Base-by-base conservation (phyloP, 2,888 invertebrate species). In the Scrobipalpa atriplicella region DNA sequence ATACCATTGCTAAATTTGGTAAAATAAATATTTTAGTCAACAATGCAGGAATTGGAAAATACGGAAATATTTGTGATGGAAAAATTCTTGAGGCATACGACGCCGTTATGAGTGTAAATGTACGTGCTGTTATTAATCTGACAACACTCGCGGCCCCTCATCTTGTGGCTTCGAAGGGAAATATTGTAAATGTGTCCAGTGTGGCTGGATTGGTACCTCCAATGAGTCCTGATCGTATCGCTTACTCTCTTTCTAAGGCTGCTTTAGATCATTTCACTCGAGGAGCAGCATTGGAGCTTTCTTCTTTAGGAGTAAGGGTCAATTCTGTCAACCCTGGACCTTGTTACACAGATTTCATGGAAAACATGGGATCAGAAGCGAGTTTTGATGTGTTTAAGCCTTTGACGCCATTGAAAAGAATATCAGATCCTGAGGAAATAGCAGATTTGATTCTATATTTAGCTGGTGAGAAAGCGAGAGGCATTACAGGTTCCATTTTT, bases 281-380 rank as follows among this genome's bases (percentile, higher is more conserved):
- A 71, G 95, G 95, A 75, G 85, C 94, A 10, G 96, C 96, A 2
- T 80, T 96, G 52, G 96, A 95, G 73, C 80, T 95, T 21, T 94
- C 94, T 66, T 71, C 82, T 0, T 87, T 92, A 70, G 90, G 82
- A 0, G 94, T 96, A 0, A 85, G 96, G 64, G 96, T 96, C 0
- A 96, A 96, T 80, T 88, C 94, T 58, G 94, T 96, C 0, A 95
- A 95, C 77, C 96, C 96, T 16, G 97, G 96, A 6, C 96, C 96
- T 0, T 93, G 95, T 0, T 95, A 60, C n/a, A 84, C 85, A 0
- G 76, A 80, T 41, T 73, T 81, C 21, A n/a, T 71, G 2, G 66
- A 68, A 47, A 47, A 0, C 93, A 93, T 81, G 66, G 47, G 47
- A 11, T 7, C n/a, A 1, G 29, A 60, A 36, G 9, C 54, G 97